Evolutionary conservation across 1,140 invertebrate genomes (phyloP).

Genomic region (Sminthurides bifidus): DNA sequence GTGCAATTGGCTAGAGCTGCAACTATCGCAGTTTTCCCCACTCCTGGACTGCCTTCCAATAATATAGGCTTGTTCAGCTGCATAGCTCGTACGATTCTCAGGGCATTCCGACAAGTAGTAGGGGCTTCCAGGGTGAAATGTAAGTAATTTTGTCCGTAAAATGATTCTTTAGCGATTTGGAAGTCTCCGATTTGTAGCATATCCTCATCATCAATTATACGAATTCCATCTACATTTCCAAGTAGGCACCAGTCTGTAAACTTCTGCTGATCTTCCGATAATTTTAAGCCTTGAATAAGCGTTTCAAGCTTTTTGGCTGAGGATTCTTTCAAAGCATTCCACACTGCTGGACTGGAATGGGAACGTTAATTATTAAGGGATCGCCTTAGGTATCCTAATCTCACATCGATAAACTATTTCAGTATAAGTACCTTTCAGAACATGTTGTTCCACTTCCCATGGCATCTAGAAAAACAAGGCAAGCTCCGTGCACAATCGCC

Average conservation of each 20-base stretch:
- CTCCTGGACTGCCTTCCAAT: conserved; percentile 93
- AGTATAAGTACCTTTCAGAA: conserved; percentile 42
- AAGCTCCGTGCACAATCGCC: conserved; percentile 63
- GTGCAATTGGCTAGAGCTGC: conserved; percentile 76
- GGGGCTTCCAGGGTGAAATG: conserved; percentile 64
- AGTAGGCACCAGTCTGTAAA: no score
- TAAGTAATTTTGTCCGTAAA: conserved; percentile 5
- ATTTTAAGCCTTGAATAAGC: no score
- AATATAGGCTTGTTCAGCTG: conserved; percentile 81
- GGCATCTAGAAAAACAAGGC: conserved; percentile 80
- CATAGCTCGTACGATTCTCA: conserved; percentile 72
- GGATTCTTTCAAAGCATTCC: no score
- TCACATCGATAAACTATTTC: no score
- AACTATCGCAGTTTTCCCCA: conserved; percentile 93
- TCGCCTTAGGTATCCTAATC: no score
- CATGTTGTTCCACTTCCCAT: conserved; percentile 60
- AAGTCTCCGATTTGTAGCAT: neutral
- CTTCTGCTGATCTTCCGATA: no score
- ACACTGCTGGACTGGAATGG: no score
- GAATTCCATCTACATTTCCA: neutral
- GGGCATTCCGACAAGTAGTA: conserved; percentile 68
- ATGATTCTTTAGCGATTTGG: neutral
- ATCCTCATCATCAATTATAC: neutral
- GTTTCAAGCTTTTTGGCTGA: no score
- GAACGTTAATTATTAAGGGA: no score